A percentile compares a stretch with the other conserved stretches of the same genome.
Conservation (phyloP, 2,888 invertebrate species). For the Ferrisia virgata region DNA sequence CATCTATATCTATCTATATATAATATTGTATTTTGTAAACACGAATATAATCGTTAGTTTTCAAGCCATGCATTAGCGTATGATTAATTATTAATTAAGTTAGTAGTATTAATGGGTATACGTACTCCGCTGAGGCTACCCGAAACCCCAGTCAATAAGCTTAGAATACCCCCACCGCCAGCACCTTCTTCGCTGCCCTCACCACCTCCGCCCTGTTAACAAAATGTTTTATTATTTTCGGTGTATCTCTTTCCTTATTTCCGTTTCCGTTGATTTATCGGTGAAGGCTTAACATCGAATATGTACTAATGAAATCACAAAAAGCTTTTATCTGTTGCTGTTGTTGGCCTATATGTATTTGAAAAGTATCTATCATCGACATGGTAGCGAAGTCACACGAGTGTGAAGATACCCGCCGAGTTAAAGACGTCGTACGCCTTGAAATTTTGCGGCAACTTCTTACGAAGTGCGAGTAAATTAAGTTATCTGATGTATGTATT, state of each 20-base stretch:
- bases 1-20: neutral
- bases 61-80: neutral
- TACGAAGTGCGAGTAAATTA: neutral
- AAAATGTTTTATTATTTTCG: conserved; percentile 5
- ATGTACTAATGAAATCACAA: neutral
- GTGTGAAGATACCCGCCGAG: neutral
- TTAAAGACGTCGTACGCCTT: neutral
- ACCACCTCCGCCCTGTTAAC: conserved; percentile 41
- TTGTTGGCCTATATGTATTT: neutral
- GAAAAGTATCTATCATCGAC: neutral
- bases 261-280: neutral
- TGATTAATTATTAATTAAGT: neutral
- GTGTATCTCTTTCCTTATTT: too few relatives aligned
- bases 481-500: neutral
- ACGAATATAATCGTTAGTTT: neutral
- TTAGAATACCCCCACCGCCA: conserved; percentile 29
- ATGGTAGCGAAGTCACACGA: neutral
- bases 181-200: conserved; percentile 23
- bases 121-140: conserved; percentile 42
- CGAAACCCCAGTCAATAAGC: conserved; percentile 23
- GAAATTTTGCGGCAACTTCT: neutral
- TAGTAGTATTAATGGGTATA: conserved; percentile 10
- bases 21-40: neutral
- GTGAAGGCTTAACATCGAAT: neutral
- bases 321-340: neutral